phyloP scores from a whole-genome alignment of 2,113 vertebrate species.

The Haliaeetus leucogaster region DNA sequence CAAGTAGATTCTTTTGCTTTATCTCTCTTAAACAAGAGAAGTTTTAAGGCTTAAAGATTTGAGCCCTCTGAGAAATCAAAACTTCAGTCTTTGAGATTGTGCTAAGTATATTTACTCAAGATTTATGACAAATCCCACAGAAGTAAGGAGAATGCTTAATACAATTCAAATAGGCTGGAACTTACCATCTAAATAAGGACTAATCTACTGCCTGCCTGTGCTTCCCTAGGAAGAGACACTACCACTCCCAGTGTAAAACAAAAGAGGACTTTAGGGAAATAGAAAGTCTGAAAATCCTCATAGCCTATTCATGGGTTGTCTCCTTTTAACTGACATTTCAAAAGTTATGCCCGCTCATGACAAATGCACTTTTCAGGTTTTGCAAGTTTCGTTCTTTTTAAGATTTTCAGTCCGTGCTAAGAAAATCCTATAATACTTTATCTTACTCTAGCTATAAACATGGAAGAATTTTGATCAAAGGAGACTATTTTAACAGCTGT shows the following conservation, averaged over 20 bases:
- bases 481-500: slow-evolving; percentile 45
- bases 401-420: not conserved
- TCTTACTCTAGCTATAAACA: slow-evolving; percentile 12
- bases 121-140: slow-evolving; percentile 63
- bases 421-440: slow-evolving; percentile 34
- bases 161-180: slow-evolving; percentile 61
- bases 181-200: slow-evolving; percentile 65
- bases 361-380: slow-evolving; percentile 28
- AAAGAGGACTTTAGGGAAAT: slow-evolving; percentile 47
- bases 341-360: slow-evolving; percentile 44
- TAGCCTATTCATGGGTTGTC: slow-evolving; percentile 39
- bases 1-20: slow-evolving; percentile 67
- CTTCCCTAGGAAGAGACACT: slow-evolving; percentile 37
- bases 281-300: slow-evolving; percentile 56
- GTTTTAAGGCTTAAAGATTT: slow-evolving; percentile 65
- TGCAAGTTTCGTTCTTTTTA: slow-evolving; percentile 7
- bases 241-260: slow-evolving; percentile 54
- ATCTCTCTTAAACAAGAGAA: slow-evolving; percentile 60
- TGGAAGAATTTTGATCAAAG: slow-evolving; percentile 36
- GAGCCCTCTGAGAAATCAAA: slow-evolving; percentile 67
- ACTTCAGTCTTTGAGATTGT: slow-evolving; percentile 49
- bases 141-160: slow-evolving; percentile 66
- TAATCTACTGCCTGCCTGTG: slow-evolving; percentile 51
- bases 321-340: slow-evolving; percentile 56
- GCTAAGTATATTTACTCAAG: slow-evolving; percentile 66